Evolutionary conservation across 2,797 vertebrate species (phyloP).

Genomic region (Glossophaga mutica): DNA sequence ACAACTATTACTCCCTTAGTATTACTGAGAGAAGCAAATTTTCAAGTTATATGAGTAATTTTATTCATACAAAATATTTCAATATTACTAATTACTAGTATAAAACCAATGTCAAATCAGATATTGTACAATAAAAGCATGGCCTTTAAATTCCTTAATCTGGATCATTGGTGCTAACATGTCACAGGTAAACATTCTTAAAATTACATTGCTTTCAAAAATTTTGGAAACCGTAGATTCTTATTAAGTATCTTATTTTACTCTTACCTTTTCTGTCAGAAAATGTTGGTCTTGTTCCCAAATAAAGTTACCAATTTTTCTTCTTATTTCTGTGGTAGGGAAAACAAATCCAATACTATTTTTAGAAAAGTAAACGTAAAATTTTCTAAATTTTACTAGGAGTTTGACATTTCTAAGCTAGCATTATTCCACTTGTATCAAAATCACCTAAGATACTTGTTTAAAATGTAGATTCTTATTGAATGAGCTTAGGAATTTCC

Average conservation of each 20-base stretch:
- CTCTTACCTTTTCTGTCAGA: constrained; percentile 76
- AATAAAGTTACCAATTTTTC: constrained; percentile 87
- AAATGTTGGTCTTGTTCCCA: constrained; percentile 87
- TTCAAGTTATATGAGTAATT: not conserved
- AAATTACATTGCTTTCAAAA: constrained; percentile 21
- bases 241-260: constrained; percentile 9
- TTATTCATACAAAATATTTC: constrained; percentile 23
- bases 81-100: not conserved
- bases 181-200: constrained; percentile 31
- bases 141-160: constrained; percentile 15
- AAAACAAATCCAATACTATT: constrained; percentile 34
- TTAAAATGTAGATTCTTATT: constrained; percentile 34
- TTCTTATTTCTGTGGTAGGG: constrained; percentile 87
- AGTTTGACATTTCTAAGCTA: constrained; percentile 35
- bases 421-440: constrained; percentile 11
- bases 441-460: constrained; percentile 31
- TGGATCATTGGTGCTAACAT: not conserved
- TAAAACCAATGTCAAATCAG: constrained; percentile 8
- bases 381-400: constrained; percentile 29
- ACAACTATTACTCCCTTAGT: not conserved
- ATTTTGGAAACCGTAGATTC: not conserved
- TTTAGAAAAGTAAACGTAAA: constrained; percentile 21
- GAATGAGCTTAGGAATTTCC: not conserved
- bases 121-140: constrained; percentile 6
- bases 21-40: not conserved